Percentiles rank a stretch among this genome's conserved stretches.
phyloP scores from a whole-genome alignment of 2,888 invertebrate genomes.

The Limnephilus lunatus region DNA sequence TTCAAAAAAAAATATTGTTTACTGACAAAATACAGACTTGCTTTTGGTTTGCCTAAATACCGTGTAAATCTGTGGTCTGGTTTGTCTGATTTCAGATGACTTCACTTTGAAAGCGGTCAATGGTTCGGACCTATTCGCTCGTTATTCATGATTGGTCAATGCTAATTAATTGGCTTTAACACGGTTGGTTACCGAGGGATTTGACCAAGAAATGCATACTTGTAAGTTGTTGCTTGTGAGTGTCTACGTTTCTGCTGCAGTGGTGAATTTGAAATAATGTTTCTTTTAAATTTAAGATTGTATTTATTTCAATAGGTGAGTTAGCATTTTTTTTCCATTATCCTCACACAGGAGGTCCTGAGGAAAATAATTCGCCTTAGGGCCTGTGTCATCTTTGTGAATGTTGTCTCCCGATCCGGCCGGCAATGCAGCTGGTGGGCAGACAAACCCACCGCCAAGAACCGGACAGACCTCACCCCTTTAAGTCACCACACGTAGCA shows the following conservation, averaged over 20 bases:
- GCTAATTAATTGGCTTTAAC: neutral
- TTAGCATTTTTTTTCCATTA: too few relatives aligned
- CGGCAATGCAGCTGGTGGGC: too few relatives aligned
- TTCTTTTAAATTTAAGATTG: too few relatives aligned
- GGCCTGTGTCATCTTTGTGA: too few relatives aligned
- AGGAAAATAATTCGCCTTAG: too few relatives aligned
- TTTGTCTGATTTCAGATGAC: neutral
- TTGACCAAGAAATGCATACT: neutral
- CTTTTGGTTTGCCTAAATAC: neutral
- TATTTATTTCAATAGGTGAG: neutral
- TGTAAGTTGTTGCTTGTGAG: neutral
- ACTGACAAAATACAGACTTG: neutral
- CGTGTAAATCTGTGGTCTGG: neutral
- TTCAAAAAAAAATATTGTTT: neutral
- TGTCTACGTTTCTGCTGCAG: neutral
- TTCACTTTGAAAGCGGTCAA: neutral
- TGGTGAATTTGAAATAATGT: too few relatives aligned
- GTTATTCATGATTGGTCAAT: neutral
- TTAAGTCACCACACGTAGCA: too few relatives aligned
- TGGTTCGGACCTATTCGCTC: neutral
- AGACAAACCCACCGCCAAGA: too few relatives aligned
- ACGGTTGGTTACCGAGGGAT: neutral
- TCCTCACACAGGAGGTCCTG: too few relatives aligned
- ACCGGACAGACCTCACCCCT: too few relatives aligned
- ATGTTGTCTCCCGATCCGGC: too few relatives aligned